Base-by-base conservation (phyloP, 2,888 invertebrate genomes). In the Mythimna impura region DNA sequence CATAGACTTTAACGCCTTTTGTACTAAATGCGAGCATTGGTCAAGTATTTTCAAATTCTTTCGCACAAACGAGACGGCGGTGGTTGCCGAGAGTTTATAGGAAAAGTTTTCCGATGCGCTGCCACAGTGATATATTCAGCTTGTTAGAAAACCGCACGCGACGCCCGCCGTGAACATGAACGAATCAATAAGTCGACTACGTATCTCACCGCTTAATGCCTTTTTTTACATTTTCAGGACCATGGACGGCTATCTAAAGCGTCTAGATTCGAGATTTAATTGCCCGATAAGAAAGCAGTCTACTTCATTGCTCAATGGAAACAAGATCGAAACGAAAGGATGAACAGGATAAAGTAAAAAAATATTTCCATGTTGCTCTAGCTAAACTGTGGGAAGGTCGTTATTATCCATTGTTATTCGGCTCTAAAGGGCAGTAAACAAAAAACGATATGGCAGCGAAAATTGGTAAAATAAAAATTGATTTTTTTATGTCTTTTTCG, bases 101-200 rank as follows among this genome's bases (percentile, higher is more conserved):
- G 82, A 74, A 86, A 91, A 91, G 88, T 92, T 91, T 76, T 12
- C 58, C 83, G 86, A 87, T 89, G 89, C 87, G 87, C 86, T 84
- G 84, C 81, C 85, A 72, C 84, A 84, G 88, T 91, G 87, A 90
- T 92, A 90, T 91, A 93, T 93, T 92, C 87, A 93, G 88, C 89
- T 89, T 88, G 90, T 90, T 90, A 87, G 84, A 83, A 88, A 90
- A 88, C 87, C 88, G 75, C 87, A 79, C 76, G 84, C 72, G 80
- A 83, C 81, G 84, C 78, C 79, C 17, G 76, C 76, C 75, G 30
- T 40, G 82, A 69, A 85, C 85, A 84, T 78, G 77, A 76, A 82
- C 79, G 84, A 90, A 89, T 89, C 88, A 85, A 88, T 88, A 88
- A 84, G 81, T 64, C 71, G 25, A 40, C 62, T 60, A 61, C 22